Base-by-base conservation (phyloP, 37 sponge, comb jelly and placozoan species). In the Cliona cf. orientalis region DNA sequence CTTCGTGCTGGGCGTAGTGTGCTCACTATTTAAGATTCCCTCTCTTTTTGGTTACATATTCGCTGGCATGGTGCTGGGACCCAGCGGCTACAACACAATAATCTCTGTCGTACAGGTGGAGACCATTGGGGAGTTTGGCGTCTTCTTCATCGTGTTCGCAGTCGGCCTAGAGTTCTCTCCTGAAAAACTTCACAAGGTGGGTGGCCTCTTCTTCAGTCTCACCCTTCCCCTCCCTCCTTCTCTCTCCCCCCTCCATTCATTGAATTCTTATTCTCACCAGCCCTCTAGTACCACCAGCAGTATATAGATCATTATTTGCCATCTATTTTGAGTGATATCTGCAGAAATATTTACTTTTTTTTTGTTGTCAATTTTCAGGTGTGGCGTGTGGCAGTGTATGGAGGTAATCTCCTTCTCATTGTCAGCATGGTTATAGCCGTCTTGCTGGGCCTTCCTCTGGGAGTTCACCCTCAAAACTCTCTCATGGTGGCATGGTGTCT, bases 41-140 rank as follows among this genome's bases (percentile, higher is more conserved):
- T 66, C 94, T 5, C 69, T 91, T 23, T 89, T 98, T 71, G 98
- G 96, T 21, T 92, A 89, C 80, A 88, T 91, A 21, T 42, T 98
- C 1, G 69, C 88, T 26, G 98, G 98, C 0, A 84, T 93, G 61
- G 33, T 98, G 9, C 81, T 98, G 25, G 98, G 98, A 33, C 98
- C 98, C 1, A 63, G 87, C n/a, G 94, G 96, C 2, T 75, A 62
- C 38, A 87, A 96, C 75, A n/a, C 55, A 19, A 72, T 95, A 23
- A 33, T 49, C 34, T 88, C 82, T 2, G 63, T 88, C 46, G 89
- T 88, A 26, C 84, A 84, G 77, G 72, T 95, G 26, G 96, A 98
- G 76, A 95, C 92, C 39, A 56, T 98, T 1, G 98, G 96, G 44
- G 98, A 98, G 57, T 83, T 98, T 80, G 98, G 98, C 0, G 92